Evolutionary conservation across 2,113 vertebrate genomes (phyloP).

Genomic region (Corvus hawaiiensis): DNA sequence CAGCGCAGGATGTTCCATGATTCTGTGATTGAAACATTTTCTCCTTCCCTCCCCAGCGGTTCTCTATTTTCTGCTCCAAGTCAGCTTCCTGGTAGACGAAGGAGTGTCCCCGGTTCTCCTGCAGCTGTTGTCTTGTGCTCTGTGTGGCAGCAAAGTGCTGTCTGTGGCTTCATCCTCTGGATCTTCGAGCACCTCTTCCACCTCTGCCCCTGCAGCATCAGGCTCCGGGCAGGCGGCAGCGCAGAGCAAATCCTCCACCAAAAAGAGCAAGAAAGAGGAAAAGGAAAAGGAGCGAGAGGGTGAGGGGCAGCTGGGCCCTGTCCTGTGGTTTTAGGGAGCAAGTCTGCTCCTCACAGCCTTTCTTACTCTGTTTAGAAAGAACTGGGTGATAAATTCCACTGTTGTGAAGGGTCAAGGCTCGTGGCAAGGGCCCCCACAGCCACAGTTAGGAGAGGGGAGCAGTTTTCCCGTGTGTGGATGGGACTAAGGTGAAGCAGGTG

Average conservation of each 20-base stretch:
- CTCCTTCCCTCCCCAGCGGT: constrained; percentile 77
- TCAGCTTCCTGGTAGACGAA: constrained; percentile 97
- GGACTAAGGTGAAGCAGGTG: neutral
- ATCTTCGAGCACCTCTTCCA: constrained; percentile 73
- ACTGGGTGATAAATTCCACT: neutral
- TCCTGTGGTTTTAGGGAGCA: neutral
- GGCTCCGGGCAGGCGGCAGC: constrained; percentile 76
- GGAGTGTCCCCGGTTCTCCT: constrained; percentile 93
- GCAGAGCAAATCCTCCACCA: constrained; percentile 90
- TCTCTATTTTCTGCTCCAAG: constrained; percentile 96
- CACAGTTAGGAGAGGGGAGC: neutral
- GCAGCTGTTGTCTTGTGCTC: constrained; percentile 93
- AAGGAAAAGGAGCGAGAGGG: constrained; percentile 97
- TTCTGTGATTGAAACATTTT: neutral
- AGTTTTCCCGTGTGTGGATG: neutral
- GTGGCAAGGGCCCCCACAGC: neutral
- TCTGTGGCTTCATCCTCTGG: constrained; percentile 76
- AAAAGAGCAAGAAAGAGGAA: constrained; percentile 98
- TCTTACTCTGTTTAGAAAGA: neutral
- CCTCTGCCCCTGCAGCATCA: constrained; percentile 55
- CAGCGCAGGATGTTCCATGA: neutral
- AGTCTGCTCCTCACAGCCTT: neutral
- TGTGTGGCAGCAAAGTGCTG: constrained; percentile 95
- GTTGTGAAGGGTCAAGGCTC: neutral
- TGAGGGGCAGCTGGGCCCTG: constrained; percentile 50